Percentiles rank a stretch among this genome's conserved stretches.
Conservation (phyloP, 2,113 vertebrate genomes). For the Cavia aperea region DNA sequence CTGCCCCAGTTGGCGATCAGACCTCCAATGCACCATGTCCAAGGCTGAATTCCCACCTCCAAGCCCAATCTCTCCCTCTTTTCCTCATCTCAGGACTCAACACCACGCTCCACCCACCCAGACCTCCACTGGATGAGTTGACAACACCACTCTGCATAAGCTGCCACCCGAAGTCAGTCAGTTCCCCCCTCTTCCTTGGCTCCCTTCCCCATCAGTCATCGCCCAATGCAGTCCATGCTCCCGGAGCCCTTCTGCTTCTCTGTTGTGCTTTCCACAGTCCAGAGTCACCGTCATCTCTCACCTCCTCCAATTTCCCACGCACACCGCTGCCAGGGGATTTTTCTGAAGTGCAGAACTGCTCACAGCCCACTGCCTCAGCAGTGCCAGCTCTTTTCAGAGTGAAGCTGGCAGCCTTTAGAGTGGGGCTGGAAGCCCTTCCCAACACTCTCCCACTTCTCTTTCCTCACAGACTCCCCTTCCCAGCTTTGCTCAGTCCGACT, state of each 20-base stretch:
- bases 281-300: not conserved
- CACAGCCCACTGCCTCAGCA: too few relatives aligned
- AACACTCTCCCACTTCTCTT: not conserved
- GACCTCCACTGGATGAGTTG: not conserved
- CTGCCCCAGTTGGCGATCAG: not conserved
- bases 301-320: not conserved
- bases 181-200: not conserved
- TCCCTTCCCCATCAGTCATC: too few relatives aligned
- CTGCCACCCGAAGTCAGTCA: not conserved
- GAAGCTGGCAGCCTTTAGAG: not conserved
- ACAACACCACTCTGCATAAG: not conserved
- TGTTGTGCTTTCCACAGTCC: not conserved
- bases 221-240: not conserved
- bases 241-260: not conserved
- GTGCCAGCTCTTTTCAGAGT: not conserved
- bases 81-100: not conserved
- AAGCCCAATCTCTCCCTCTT: not conserved
- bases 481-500: not conserved
- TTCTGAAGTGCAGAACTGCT: not conserved
- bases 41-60: not conserved
- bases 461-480: not conserved
- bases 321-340: not conserved
- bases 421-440: not conserved
- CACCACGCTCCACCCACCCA: not conserved
- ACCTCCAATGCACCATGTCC: not conserved